Percentiles rank a stretch among this genome's conserved stretches.
phyloP scores from a whole-genome alignment of 2,888 invertebrate species.

The Cataglyphis rosenhaueri region DNA sequence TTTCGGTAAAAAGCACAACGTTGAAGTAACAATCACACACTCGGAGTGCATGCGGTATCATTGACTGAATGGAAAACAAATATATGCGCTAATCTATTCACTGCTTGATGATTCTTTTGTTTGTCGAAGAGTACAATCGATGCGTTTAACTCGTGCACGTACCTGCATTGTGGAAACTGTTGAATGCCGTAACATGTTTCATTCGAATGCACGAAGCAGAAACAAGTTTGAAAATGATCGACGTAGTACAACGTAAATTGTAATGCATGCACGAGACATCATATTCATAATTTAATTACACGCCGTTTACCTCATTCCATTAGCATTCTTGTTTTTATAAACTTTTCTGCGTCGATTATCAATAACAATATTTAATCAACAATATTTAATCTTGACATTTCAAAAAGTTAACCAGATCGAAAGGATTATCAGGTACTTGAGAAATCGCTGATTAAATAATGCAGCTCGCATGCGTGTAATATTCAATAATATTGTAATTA shows the following conservation, averaged over 20 bases:
- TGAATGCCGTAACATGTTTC: conserved; percentile 24
- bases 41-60: background rate
- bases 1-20: conserved; percentile 22
- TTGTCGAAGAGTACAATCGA: conserved; percentile 31
- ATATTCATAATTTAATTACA: conserved; percentile 44
- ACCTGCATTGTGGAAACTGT: conserved; percentile 37
- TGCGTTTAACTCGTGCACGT: conserved; percentile 27
- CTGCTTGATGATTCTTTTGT: conserved; percentile 51
- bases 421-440: conserved; percentile 19
- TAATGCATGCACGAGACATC: conserved; percentile 10
- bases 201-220: conserved; percentile 7
- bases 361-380: conserved; percentile 10
- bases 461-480: background rate
- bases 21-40: conserved; percentile 30
- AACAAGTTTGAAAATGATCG: conserved; percentile 39
- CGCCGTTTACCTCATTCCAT: conserved; percentile 28
- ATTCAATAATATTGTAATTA: background rate
- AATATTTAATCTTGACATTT: background rate
- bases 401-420: conserved; percentile 5
- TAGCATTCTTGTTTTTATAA: conserved; percentile 20
- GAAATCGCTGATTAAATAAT: conserved; percentile 5
- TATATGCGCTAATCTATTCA: conserved; percentile 32
- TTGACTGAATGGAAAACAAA: conserved; percentile 28
- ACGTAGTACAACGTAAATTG: background rate
- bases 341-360: background rate